Evolutionary conservation across 2,113 vertebrate genomes (phyloP).

Genomic region (Potamarius usumacintae): DNA sequence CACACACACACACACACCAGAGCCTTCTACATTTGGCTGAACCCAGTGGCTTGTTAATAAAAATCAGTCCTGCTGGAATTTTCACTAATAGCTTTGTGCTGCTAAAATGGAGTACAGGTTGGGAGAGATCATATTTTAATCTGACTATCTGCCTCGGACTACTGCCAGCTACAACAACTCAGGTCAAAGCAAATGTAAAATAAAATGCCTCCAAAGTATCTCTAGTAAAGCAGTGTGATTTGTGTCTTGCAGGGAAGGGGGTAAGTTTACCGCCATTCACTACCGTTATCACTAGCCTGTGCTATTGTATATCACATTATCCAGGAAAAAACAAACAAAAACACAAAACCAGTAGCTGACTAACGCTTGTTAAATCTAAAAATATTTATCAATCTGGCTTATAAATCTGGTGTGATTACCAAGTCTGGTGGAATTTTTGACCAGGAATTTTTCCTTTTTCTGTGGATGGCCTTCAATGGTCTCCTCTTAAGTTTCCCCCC

Average conservation of each 20-base stretch:
- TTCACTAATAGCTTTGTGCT: background rate
- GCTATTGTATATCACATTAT: background rate
- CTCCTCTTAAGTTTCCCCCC: background rate
- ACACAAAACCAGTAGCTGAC: background rate
- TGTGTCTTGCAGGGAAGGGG: background rate
- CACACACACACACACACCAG: background rate
- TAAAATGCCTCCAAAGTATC: background rate
- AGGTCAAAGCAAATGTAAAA: background rate
- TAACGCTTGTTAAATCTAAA: background rate
- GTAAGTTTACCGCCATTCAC: background rate
- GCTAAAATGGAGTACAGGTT: background rate
- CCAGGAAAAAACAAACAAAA: background rate
- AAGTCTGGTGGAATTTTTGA: background rate
- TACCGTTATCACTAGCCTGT: background rate
- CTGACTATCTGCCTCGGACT: background rate
- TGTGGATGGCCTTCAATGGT: background rate
- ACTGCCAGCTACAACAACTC: constrained; percentile 4
- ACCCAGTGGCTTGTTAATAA: background rate
- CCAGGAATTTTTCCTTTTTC: background rate
- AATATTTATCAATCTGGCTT: background rate
- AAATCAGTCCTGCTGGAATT: constrained; percentile 11
- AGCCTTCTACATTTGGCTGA: background rate
- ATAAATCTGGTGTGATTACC: background rate
- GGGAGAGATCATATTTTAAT: background rate
- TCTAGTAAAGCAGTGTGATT: background rate